phyloP scores from a whole-genome alignment of 2,888 invertebrate species.

The Leucoma salicis region DNA sequence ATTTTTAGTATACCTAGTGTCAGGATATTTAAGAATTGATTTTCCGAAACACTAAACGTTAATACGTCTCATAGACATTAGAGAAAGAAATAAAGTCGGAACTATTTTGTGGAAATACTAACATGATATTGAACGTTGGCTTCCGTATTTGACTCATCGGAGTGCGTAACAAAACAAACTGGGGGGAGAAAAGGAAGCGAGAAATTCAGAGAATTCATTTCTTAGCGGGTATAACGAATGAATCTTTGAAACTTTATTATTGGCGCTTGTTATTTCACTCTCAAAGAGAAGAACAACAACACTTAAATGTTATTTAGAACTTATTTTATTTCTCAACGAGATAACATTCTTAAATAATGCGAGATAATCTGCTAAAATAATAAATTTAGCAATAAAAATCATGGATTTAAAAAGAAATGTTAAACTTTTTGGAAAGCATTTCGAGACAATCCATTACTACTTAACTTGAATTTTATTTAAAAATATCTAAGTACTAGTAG shows the following conservation, averaged over 20 bases:
- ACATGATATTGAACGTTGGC: constrained; percentile 1
- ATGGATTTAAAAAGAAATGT: no score
- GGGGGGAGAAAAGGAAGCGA: constrained; percentile 3
- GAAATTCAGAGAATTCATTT: constrained; percentile 15
- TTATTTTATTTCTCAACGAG: background rate
- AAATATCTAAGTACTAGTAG: no score
- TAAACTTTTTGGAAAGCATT: no score
- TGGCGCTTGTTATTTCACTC: background rate
- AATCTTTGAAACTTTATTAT: constrained; percentile 6
- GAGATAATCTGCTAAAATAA: no score
- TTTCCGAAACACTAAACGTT: no score
- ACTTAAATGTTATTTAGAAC: background rate
- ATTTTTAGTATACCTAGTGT: no score
- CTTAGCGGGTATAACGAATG: constrained; percentile 20
- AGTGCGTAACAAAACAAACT: constrained; percentile 15
- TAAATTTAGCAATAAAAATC: no score
- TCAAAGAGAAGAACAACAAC: background rate
- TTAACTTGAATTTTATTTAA: no score
- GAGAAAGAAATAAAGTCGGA: background rate
- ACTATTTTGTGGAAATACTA: constrained; percentile 3
- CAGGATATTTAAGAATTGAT: no score
- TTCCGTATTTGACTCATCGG: constrained; percentile 14
- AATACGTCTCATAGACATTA: no score
- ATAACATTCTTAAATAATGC: no score
- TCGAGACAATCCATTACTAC: no score